Conservation (phyloP, 1,140 invertebrate genomes). For the Bombus superbus region DNA sequence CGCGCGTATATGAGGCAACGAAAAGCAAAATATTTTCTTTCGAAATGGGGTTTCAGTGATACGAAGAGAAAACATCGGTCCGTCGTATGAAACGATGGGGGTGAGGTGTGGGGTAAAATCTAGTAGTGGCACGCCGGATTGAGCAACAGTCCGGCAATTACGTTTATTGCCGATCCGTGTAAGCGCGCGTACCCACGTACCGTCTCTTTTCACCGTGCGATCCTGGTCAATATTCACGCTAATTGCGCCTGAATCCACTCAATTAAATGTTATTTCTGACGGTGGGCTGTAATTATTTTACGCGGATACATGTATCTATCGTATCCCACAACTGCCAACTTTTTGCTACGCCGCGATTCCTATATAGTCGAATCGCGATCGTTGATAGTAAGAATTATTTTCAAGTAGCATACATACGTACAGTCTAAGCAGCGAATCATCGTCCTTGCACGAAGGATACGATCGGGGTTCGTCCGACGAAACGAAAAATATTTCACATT, state of each 20-base stretch:
- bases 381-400: conserved; percentile 21
- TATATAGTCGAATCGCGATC: conserved; percentile 31
- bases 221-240: conserved; percentile 65
- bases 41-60: conserved; percentile 19
- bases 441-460: conserved; percentile 52
- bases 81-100: conserved; percentile 35
- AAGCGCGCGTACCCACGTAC: conserved; percentile 15
- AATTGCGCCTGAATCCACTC: conserved; percentile 58
- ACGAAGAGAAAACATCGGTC: conserved; percentile 14
- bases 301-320: conserved; percentile 25
- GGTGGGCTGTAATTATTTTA: conserved; percentile 33
- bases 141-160: conserved; percentile 65
- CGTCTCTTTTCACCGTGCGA: conserved; percentile 45
- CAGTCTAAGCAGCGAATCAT: background rate
- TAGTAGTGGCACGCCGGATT: conserved; percentile 36
- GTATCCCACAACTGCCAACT: conserved; percentile 37
- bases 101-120: conserved; percentile 45
- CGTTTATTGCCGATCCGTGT: conserved; percentile 67
- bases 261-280: conserved; percentile 63
- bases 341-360: background rate
- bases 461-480: background rate
- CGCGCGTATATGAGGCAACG: too few relatives aligned
- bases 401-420: background rate
- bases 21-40: background rate
- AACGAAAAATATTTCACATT: conserved; percentile 36